Evolutionary conservation across 2,113 vertebrate genomes (phyloP).

Genomic region (Thryonomys swinderianus): DNA sequence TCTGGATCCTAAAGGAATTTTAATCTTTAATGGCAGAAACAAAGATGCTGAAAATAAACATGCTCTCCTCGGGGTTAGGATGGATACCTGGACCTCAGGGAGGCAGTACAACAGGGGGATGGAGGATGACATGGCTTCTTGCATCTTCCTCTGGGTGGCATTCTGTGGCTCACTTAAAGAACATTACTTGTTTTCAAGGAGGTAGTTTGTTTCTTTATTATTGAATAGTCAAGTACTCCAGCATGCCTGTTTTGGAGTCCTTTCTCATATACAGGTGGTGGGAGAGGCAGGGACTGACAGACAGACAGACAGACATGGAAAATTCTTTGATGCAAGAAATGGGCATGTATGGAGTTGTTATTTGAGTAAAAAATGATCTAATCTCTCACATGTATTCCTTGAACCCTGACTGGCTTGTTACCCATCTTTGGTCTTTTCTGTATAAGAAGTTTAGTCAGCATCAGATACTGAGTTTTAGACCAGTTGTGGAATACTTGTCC

Average conservation of each 20-base stretch:
- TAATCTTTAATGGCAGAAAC: neutral
- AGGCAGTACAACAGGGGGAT: neutral
- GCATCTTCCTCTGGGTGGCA: neutral
- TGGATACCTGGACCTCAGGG: neutral
- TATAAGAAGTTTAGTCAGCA: neutral
- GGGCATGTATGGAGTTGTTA: neutral
- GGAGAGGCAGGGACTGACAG: neutral
- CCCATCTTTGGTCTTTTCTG: neutral
- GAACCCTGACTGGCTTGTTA: neutral
- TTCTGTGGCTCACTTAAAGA: neutral
- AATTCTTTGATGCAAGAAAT: neutral
- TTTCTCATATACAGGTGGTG: neutral
- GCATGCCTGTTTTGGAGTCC: neutral
- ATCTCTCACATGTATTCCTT: neutral
- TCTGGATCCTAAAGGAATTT: conserved; percentile 16
- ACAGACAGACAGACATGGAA: neutral
- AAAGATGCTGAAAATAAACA: conserved; percentile 27
- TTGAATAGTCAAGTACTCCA: neutral
- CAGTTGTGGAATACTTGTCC: neutral
- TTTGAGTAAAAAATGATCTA: neutral
- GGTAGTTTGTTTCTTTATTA: neutral
- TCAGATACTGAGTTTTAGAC: neutral
- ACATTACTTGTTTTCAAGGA: neutral
- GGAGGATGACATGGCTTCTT: neutral
- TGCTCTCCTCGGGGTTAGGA: neutral